These are phyloP conservation scores for Chalcis sispes DNA, from an alignment of 2,888 invertebrate species.

Conservation along the genomic window DNA sequence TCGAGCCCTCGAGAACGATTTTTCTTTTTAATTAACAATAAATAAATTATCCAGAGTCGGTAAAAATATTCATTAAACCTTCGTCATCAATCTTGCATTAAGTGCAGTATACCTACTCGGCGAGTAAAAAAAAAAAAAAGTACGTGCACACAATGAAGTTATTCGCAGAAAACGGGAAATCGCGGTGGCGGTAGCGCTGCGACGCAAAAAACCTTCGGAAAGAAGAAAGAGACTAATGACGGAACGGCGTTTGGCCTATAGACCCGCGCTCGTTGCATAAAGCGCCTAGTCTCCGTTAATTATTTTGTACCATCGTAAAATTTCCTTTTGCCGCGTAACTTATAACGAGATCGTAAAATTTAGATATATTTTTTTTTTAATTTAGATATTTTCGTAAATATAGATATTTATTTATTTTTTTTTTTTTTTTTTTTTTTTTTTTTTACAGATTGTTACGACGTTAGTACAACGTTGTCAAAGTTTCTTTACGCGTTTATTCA, in stretches of 20 bases:
- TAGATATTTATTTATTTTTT: no score
- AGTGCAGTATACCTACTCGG: background rate
- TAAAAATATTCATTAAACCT: constrained; percentile 42
- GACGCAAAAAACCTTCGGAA: background rate
- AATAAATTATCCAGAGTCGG: background rate
- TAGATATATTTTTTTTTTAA: no score
- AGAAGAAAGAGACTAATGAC: no score
- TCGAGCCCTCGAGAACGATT: no score
- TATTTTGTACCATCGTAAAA: background rate
- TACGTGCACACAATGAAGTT: constrained; percentile 40
- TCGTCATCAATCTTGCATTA: constrained; percentile 27
- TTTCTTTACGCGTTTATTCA: no score
- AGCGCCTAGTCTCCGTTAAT: background rate
- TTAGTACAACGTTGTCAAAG: no score
- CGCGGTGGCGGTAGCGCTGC: background rate
- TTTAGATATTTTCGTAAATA: no score
- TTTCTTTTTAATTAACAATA: constrained; percentile 14
- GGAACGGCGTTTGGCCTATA: no score
- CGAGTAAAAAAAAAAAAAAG: constrained; percentile 18
- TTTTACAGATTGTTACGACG: no score
- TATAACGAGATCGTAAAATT: no score
- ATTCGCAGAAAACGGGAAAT: constrained; percentile 23
- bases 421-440: no score
- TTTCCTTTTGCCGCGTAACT: background rate
- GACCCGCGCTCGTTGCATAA: no score